A percentile compares a stretch with the other conserved stretches of the same genome.
Conservation (phyloP, 2,797 vertebrate species). For the Neostethus bicornis region DNA sequence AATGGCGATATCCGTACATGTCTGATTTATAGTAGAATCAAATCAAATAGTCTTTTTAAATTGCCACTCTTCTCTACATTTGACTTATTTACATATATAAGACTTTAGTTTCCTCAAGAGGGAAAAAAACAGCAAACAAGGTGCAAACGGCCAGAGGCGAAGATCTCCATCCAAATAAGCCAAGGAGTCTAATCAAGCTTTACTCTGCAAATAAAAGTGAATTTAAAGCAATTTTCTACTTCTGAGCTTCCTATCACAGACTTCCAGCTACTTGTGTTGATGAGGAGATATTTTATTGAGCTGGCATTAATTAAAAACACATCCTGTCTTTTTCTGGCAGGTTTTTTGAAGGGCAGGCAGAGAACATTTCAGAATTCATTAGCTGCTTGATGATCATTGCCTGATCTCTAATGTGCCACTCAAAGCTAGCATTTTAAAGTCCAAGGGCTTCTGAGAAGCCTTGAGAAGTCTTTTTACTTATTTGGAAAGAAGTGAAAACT, state of each 20-base stretch:
- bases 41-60: background rate
- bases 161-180: constrained; percentile 30
- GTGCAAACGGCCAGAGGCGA: constrained; percentile 39
- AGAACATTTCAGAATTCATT: constrained; percentile 48
- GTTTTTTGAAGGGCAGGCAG: constrained; percentile 25
- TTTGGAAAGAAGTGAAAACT: background rate
- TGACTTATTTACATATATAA: constrained; percentile 8
- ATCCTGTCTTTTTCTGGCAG: constrained; percentile 17
- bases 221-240: background rate
- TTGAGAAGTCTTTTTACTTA: background rate
- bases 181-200: constrained; percentile 32
- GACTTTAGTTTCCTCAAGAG: constrained; percentile 21
- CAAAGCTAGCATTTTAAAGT: constrained; percentile 15
- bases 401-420: constrained; percentile 31
- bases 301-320: constrained; percentile 49
- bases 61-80: constrained; percentile 5
- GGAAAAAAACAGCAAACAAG: constrained; percentile 2
- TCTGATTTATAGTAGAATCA: background rate
- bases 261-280: constrained; percentile 8
- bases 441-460: constrained; percentile 10
- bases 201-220: background rate
- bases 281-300: constrained; percentile 33
- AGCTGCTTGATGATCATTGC: constrained; percentile 42
- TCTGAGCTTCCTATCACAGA: constrained; percentile 3
- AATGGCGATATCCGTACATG: background rate